Evolutionary conservation across 2,888 invertebrate species (phyloP), one percentile per base, ranked within the genome.

Genomic region (Drosophila mayaguana): DNA sequence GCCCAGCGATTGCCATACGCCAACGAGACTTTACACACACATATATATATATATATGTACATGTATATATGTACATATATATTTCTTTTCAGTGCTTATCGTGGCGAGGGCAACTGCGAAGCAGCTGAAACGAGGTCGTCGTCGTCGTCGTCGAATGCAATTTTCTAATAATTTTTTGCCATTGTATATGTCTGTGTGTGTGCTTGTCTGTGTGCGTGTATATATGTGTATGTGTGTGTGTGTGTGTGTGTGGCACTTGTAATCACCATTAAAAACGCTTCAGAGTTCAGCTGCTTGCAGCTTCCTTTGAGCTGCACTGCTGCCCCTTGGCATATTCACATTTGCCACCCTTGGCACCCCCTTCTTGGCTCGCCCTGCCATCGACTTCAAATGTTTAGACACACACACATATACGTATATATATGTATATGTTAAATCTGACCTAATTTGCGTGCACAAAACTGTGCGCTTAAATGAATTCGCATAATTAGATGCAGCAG

Each of bases 201-300:
- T 67, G 63, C 2, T 2, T 22, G 14, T 45, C 8, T n/a, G 43
- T 22, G 38, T 42, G 38, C 36, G 40, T 55, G 57, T 22, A 34
- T 4, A 25, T 25, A 25, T 63, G 34, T 42, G 11, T 12, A 3
- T 55, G 56, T 25, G 45, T 63, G 28, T 46, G 34, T 45, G 9
- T 18, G 57, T 65, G 60, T 62, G 51, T 62, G 61, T 59, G 72
- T 34, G 64, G 72, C 75, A 82, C 88, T 86, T 88, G 86, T 80
- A 86, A 86, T 86, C 88, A 90, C 75, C 83, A 90, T 85, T 88
- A 85, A 89, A 89, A 78, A 53, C 89, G 89, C 88, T 81, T 79
- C 77, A 63, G 65, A 75, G 77, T 80, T 78, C 77, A 72, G 76
- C 64, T 63, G 62, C 71, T 62, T 60, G 74, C 80, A 66, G 82